These are phyloP conservation scores for Lepus oiostolus DNA, from an alignment of 2,797 vertebrate genomes.

Conservation along the genomic window DNA sequence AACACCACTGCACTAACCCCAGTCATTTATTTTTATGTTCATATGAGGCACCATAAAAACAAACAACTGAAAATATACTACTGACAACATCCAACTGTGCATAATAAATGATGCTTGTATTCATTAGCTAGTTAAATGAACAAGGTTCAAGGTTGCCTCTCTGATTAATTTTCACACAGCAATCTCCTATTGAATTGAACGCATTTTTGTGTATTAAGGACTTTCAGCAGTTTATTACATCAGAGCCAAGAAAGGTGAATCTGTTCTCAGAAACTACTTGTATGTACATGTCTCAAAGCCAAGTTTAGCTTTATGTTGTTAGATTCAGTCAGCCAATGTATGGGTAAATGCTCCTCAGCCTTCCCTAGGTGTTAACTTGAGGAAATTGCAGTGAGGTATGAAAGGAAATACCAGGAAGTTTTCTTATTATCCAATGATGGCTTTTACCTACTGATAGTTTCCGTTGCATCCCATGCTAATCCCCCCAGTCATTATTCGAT, in stretches of 20 bases:
- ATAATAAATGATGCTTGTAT: background rate
- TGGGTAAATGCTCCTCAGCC: background rate
- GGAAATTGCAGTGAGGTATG: background rate
- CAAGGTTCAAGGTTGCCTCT: background rate
- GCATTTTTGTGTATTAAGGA: background rate
- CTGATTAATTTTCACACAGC: slow-evolving; percentile 54
- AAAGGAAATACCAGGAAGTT: background rate
- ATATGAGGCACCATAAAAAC: slow-evolving; percentile 57
- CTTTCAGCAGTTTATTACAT: background rate
- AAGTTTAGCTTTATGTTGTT: background rate
- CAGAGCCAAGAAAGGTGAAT: background rate
- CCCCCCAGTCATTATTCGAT: background rate
- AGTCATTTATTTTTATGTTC: slow-evolving; percentile 49
- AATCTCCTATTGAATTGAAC: slow-evolving; percentile 6
- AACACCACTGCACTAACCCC: too few relatives aligned
- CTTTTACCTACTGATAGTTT: background rate
- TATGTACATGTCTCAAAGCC: background rate
- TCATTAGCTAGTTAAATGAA: slow-evolving; percentile 43
- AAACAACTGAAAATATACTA: background rate
- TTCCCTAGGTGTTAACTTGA: background rate
- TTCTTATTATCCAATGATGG: background rate
- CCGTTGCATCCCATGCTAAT: background rate
- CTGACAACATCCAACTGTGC: background rate
- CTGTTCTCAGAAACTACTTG: background rate
- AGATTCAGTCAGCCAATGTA: background rate